phyloP scores from a whole-genome alignment of 2,797 vertebrate genomes.

The Halcyon smyrnensis region DNA sequence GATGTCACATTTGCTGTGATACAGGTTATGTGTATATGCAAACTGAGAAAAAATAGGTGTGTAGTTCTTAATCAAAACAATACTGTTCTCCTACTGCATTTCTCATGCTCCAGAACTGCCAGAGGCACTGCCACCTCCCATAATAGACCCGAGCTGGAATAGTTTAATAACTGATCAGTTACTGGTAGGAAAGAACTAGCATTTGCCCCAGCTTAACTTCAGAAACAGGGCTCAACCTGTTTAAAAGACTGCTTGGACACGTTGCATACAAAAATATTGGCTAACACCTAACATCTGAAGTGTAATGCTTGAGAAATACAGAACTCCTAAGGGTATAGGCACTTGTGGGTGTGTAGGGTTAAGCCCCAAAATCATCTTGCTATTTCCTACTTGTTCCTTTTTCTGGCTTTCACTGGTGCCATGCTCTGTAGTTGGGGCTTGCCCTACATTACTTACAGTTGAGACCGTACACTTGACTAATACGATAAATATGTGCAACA shows the following conservation, averaged over 20 bases:
- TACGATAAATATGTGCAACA: neutral
- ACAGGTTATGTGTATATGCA: neutral
- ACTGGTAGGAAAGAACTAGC: neutral
- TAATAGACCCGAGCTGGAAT: neutral
- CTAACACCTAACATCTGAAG: neutral
- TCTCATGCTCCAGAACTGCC: neutral
- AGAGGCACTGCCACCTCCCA: neutral
- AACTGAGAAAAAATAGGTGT: neutral
- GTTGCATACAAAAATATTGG: neutral
- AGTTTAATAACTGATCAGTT: neutral
- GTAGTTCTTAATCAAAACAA: neutral
- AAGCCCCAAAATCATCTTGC: neutral
- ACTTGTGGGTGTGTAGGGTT: neutral
- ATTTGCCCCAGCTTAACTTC: neutral
- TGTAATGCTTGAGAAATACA: neutral
- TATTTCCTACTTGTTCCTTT: neutral
- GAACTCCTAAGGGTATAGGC: neutral
- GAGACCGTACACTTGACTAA: neutral
- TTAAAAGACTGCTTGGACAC: neutral
- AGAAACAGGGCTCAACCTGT: neutral
- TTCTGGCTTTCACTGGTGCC: neutral
- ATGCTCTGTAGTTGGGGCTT: neutral
- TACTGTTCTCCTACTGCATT: neutral
- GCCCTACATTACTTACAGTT: neutral
- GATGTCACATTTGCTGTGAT: neutral